Evolutionary conservation across 1,140 invertebrate genomes (phyloP), one percentile per base, ranked within the genome.

Genomic region (Trichogramma pretiosum): DNA sequence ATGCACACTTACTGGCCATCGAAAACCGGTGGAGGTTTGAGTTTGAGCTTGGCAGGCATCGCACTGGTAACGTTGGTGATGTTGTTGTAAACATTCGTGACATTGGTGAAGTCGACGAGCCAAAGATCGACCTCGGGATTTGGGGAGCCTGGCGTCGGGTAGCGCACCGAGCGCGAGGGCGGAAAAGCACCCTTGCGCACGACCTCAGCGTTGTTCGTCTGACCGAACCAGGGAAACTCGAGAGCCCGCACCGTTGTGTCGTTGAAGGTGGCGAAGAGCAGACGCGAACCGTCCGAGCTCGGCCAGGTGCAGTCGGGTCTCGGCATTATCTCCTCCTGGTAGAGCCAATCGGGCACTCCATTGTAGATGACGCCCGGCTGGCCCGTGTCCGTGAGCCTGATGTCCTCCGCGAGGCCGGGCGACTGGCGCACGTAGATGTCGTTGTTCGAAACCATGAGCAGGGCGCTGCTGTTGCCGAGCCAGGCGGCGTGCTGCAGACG

Each of bases 331-430:
- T 88, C 85, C 68, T 89, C 85, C 79, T 93, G 90, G 71, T 96
- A 95, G 2, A 94, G 67, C 89, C 89, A 96, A 68, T 95, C 91
- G 1, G 91, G 88, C 18, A 95, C 79, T 18, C 91, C 92, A 69
- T 95, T 94, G 72, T 87, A 94, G 33, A 93, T 75, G 19, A 81
- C 62, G 21, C 84, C 85, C 3, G 83, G 79, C 32, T 76, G 59
- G 1, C 89, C 88, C 34, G 80, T 84, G 48, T 77, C 77, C 11
- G 89, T 93, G 48, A 94, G 74, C 26, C 82, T 75, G 46, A 77
- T 72, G 50, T 81, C 77, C 46, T 78, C 74, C 9, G 74, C 73
- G 22, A 80, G 74, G 3, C 66, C 61, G 0, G 86, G 85, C 8
- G 80, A 79, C 45, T 77, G 70, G 52, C 85, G 78, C 54, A 89